These are phyloP conservation scores for Leptobrachium ailaonicum DNA, from an alignment of 2,113 vertebrate genomes.

Conservation along the genomic window DNA sequence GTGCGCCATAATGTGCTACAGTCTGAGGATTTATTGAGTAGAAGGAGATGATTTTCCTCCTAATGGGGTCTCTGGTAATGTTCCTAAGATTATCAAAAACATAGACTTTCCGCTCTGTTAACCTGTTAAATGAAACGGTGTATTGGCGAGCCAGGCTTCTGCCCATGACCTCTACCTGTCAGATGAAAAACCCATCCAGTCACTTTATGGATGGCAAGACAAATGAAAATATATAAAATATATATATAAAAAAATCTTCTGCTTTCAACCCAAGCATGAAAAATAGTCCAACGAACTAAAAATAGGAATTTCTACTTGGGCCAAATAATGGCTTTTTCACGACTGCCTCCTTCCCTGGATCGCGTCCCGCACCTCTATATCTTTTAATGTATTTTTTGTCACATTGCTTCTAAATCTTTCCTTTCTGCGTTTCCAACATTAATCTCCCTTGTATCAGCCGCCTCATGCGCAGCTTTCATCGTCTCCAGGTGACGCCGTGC, in stretches of 20 bases:
- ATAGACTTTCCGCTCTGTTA: neutral
- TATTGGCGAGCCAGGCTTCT: neutral
- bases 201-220: conserved; percentile 19
- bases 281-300: conserved; percentile 10
- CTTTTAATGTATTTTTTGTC: conserved; percentile 34
- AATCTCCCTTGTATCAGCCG: conserved; percentile 9
- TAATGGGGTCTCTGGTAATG: neutral
- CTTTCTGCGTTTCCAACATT: conserved; percentile 7
- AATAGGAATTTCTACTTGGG: conserved; percentile 28
- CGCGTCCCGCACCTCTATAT: conserved; percentile 1
- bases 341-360: conserved; percentile 1
- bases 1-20: too few relatives aligned
- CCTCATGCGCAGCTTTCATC: neutral
- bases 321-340: conserved; percentile 16
- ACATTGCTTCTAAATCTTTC: conserved; percentile 35
- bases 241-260: neutral
- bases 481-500: neutral
- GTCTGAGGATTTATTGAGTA: neutral
- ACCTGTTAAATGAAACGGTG: neutral
- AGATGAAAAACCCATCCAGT: neutral
- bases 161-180: conserved; percentile 24
- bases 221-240: neutral
- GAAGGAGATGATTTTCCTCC: neutral
- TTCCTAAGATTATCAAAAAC: neutral
- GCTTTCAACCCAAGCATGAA: conserved; percentile 4